Percentiles rank a stretch among this genome's conserved stretches.
Evolutionary conservation across 2,797 vertebrate species (phyloP).

Genomic region (Silurus lanzhouensis): DNA sequence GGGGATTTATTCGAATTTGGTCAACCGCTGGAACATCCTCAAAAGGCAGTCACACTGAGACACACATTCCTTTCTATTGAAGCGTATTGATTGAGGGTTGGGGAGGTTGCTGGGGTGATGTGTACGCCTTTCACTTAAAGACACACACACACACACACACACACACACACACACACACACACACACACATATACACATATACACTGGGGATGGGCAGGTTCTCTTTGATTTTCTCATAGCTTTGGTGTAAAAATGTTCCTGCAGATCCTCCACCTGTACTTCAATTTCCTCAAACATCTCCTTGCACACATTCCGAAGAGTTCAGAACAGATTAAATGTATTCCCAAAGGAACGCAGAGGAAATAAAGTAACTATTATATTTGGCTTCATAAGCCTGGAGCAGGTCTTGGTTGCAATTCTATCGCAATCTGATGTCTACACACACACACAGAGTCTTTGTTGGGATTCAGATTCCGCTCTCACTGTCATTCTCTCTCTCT

Average conservation of each 20-base stretch:
- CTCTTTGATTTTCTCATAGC: constrained; percentile 50
- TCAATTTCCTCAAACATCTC: constrained; percentile 50
- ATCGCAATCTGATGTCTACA: neutral
- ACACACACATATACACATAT: neutral
- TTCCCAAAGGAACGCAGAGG: neutral
- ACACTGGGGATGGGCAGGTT: constrained; percentile 22
- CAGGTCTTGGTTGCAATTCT: neutral
- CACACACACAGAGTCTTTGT: neutral
- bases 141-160: constrained; percentile 18
- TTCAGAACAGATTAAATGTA: neutral
- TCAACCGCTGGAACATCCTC: neutral
- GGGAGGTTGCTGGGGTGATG: constrained; percentile 38
- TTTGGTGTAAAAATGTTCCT: constrained; percentile 43
- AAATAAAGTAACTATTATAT: neutral
- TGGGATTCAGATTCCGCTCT: neutral
- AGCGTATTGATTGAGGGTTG: constrained; percentile 28
- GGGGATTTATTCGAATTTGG: neutral
- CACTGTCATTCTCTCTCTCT: neutral
- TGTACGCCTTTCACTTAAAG: constrained; percentile 20
- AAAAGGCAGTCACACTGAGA: neutral
- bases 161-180: constrained; percentile 27
- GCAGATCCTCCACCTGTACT: constrained; percentile 51
- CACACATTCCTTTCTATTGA: constrained; percentile 50
- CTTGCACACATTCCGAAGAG: neutral
- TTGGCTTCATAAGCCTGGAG: constrained; percentile 1